Base-by-base conservation (phyloP, 2,113 vertebrate genomes). In the Takifugu bimaculatus region DNA sequence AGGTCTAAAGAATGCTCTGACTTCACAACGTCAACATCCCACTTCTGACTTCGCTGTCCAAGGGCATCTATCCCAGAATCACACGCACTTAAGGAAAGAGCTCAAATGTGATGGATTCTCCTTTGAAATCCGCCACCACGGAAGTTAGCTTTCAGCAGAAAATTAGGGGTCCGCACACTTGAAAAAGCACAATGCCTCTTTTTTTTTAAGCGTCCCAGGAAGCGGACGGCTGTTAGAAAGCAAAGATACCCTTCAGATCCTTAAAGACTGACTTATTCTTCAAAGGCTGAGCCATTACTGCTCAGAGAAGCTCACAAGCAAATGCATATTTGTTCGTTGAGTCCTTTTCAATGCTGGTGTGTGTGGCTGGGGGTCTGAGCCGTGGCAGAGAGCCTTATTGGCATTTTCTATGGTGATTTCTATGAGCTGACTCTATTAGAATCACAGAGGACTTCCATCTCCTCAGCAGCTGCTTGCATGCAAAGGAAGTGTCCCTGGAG, bases 401-500 rank as follows among this genome's bases (percentile, higher is more conserved):
- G 63, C 72, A 88, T 91, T 91, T 90, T 86, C 68, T 78, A 87
- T 68, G 81, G 74, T 68, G 76, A 88, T 88, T 91, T 89, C 82
- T 78, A 83, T 79, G 81, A 83, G 87, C 86, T 88, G 87, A 81
- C 81, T 83, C 79, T 84, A 84, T 91, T 91, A 87, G 82, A 90
- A 86, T 86, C 86, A 77, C 87, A 86, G 83, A 88, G 86, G 76
- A 84, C 78, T 79, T 70, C 73, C 74, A 79, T 81, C 78, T 72
- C 57, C 77, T 84, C 77, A 55, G 63, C 79, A 76, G 85, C 78
- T 86, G 83, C 58, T 71, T 72, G 77, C 83, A 85, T 79, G 83
- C 75, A 81, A 83, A 87, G 79, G 74, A 77, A 86, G 81, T 70
- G 84, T 90, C 90, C 91, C 89, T 68, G 69, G 87, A 90, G 91